These are phyloP conservation scores for Hoplodrina ambigua DNA, from an alignment of 2,888 invertebrate species.

Conservation along the genomic window DNA sequence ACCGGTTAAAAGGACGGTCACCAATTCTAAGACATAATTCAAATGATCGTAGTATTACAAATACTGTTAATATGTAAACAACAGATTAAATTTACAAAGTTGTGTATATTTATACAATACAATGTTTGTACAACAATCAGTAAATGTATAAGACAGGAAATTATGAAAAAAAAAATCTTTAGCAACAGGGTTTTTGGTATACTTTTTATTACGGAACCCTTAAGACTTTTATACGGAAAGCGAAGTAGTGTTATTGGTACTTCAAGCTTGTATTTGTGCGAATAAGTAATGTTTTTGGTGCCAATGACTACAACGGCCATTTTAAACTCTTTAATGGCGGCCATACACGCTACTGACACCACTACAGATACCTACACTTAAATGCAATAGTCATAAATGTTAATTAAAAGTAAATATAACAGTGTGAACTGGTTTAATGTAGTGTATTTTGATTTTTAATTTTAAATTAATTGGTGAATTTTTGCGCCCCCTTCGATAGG, in stretches of 20 bases:
- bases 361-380: too few species aligned
- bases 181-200: neutral
- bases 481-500: too few species aligned
- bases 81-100: conserved; percentile 32
- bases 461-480: too few species aligned
- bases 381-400: too few species aligned
- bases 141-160: conserved; percentile 26
- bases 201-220: neutral
- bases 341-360: too few species aligned
- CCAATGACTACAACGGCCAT: neutral
- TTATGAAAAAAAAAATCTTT: neutral
- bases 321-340: too few species aligned
- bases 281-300: neutral
- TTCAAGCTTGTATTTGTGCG: neutral
- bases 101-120: conserved; percentile 31
- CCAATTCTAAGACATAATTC: conserved; percentile 15
- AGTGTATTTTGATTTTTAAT: too few species aligned
- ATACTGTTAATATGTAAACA: conserved; percentile 30
- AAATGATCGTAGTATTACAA: conserved; percentile 9
- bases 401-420: too few species aligned
- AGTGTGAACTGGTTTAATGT: too few species aligned
- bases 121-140: conserved; percentile 15
- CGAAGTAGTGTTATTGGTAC: neutral
- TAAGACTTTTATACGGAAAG: neutral
- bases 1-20: conserved; percentile 1